phyloP scores from a whole-genome alignment of 1,140 invertebrate species.

The Aporrectodea caliginosa region DNA sequence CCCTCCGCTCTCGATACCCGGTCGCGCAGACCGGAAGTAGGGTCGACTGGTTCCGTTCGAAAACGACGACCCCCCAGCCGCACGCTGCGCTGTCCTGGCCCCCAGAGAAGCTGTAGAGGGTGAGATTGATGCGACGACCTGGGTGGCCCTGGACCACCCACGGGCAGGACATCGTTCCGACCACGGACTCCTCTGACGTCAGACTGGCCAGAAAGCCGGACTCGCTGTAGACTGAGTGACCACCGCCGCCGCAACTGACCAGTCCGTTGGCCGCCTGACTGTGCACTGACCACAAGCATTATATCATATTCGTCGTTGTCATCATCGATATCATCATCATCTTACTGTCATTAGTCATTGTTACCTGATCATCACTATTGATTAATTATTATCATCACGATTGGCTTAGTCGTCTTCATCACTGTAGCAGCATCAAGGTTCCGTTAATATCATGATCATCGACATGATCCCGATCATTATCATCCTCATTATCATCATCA shows the following conservation, averaged over 20 bases:
- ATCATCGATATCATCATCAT: too few relatives aligned
- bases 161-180: constrained; percentile 17
- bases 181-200: background rate
- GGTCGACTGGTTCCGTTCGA: background rate
- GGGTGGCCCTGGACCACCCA: constrained; percentile 12
- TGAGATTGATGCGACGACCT: constrained; percentile 20
- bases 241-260: background rate
- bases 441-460: background rate
- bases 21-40: background rate
- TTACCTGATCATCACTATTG: background rate
- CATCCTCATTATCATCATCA: too few relatives aligned
- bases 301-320: background rate
- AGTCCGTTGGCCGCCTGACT: background rate
- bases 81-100: background rate
- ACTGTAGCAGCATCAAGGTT: background rate
- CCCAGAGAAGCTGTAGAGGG: constrained; percentile 15
- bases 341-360: too few relatives aligned
- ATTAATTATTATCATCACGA: background rate
- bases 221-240: background rate
- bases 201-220: constrained; percentile 13
- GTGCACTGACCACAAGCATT: background rate
- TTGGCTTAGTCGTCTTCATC: background rate
- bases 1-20: background rate
- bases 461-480: background rate
- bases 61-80: background rate